Conservation (phyloP, 2,888 invertebrate genomes). For the Liodrosophila aerea region DNA sequence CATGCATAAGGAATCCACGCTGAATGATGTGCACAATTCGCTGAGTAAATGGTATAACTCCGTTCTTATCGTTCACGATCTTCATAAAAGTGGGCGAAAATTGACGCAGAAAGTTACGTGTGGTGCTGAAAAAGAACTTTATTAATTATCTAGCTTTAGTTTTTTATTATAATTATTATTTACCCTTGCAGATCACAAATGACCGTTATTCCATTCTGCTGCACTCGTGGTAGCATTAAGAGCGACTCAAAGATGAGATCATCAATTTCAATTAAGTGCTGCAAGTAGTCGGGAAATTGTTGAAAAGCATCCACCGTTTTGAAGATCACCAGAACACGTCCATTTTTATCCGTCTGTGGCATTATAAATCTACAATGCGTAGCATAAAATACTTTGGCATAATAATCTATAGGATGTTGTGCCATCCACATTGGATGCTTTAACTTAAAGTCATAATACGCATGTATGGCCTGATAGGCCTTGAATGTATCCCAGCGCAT, state of each 20-base stretch:
- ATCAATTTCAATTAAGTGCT: slow-evolving; percentile 79
- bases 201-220: slow-evolving; percentile 78
- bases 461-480: slow-evolving; percentile 69
- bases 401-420: slow-evolving; percentile 72
- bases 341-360: slow-evolving; percentile 78
- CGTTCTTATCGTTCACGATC: slow-evolving; percentile 77
- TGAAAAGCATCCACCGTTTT: slow-evolving; percentile 79
- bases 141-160: neutral
- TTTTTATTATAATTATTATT: slow-evolving; percentile 7
- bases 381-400: slow-evolving; percentile 68
- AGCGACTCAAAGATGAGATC: slow-evolving; percentile 80
- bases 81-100: slow-evolving; percentile 73
- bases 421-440: slow-evolving; percentile 78
- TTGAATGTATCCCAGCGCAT: slow-evolving; percentile 72
- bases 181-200: slow-evolving; percentile 79
- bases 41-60: slow-evolving; percentile 74
- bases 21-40: slow-evolving; percentile 79
- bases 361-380: slow-evolving; percentile 76
- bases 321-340: slow-evolving; percentile 72
- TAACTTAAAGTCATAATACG: slow-evolving; percentile 78
- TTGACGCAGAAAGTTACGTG: slow-evolving; percentile 72
- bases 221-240: slow-evolving; percentile 75
- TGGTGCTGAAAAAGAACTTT: slow-evolving; percentile 54
- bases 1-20: slow-evolving; percentile 77
- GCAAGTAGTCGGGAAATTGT: slow-evolving; percentile 76